These are phyloP conservation scores for Drosophila limbata DNA, from an alignment of 2,888 invertebrate genomes.

Conservation along the genomic window DNA sequence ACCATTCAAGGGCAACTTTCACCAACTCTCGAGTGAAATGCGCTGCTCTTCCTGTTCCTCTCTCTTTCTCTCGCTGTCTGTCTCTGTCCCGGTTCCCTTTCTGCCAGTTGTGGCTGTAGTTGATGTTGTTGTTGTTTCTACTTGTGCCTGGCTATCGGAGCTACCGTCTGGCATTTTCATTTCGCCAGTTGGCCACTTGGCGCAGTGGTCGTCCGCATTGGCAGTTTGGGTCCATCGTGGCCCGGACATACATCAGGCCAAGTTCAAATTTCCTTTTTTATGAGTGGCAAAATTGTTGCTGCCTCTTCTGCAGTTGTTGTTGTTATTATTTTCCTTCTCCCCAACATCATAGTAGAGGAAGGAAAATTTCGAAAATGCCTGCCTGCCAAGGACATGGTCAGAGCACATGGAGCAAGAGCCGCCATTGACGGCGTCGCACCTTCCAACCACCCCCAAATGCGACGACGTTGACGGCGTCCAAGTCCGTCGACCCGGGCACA, in stretches of 20 bases:
- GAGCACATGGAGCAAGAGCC: slow-evolving; percentile 50
- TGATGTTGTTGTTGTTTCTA: slow-evolving; percentile 25
- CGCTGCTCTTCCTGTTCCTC: slow-evolving; percentile 39
- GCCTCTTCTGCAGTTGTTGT: slow-evolving; percentile 31
- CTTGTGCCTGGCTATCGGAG: slow-evolving; percentile 46
- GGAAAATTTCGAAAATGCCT: slow-evolving; percentile 72
- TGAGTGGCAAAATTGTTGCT: slow-evolving; percentile 77
- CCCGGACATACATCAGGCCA: slow-evolving; percentile 79
- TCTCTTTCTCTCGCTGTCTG: background rate
- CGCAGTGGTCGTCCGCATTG: slow-evolving; percentile 74
- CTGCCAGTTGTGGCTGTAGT: slow-evolving; percentile 3
- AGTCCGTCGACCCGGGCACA: slow-evolving; percentile 80
- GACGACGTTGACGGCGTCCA: slow-evolving; percentile 51
- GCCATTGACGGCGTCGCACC: slow-evolving; percentile 62
- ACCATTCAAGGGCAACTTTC: slow-evolving; percentile 82
- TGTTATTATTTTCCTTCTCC: slow-evolving; percentile 39
- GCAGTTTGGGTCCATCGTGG: slow-evolving; percentile 59
- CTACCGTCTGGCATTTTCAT: slow-evolving; percentile 73
- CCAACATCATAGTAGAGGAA: slow-evolving; percentile 29
- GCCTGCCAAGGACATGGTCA: slow-evolving; percentile 74
- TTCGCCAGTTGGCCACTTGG: slow-evolving; percentile 63
- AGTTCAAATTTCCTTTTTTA: slow-evolving; percentile 82
- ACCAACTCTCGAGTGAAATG: slow-evolving; percentile 70
- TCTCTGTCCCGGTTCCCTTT: background rate
- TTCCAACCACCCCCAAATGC: slow-evolving; percentile 73